Evolutionary conservation across 2,797 vertebrate species (phyloP).

Genomic region (Poecilia wingei): DNA sequence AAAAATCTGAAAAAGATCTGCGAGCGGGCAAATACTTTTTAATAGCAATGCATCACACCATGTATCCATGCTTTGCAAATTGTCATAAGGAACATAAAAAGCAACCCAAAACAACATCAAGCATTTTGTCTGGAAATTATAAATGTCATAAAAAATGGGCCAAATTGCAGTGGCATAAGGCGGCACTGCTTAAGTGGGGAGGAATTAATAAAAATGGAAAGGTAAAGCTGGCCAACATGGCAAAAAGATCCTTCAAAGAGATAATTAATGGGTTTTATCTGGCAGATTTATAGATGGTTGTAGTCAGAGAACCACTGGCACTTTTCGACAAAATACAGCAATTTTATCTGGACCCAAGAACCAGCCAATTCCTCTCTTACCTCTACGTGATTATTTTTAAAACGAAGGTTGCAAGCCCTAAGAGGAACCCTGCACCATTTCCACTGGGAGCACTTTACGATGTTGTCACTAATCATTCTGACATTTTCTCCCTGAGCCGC

Average conservation of each 20-base stretch:
- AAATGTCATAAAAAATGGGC: constrained; percentile 55
- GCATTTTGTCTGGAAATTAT: constrained; percentile 34
- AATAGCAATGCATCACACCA: constrained; percentile 2
- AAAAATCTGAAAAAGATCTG: neutral
- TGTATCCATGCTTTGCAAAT: constrained; percentile 16
- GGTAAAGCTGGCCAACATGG: constrained; percentile 49
- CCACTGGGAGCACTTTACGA: constrained; percentile 52
- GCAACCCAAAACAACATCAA: constrained; percentile 17
- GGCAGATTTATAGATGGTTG: constrained; percentile 68
- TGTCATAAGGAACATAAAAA: constrained; percentile 14
- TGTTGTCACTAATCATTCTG: constrained; percentile 62
- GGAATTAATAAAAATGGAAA: constrained; percentile 71
- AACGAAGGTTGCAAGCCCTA: constrained; percentile 34
- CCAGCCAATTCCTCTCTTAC: constrained; percentile 20
- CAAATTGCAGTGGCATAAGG: constrained; percentile 39
- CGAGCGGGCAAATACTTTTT: neutral
- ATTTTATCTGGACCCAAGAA: constrained; percentile 62
- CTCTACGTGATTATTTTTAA: constrained; percentile 54
- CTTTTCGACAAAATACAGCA: constrained; percentile 62
- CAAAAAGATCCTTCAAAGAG: constrained; percentile 61
- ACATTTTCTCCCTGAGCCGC: constrained; percentile 35
- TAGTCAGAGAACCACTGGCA: constrained; percentile 40
- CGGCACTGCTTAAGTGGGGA: constrained; percentile 36
- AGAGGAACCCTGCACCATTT: constrained; percentile 45
- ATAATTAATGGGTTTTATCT: constrained; percentile 69